phyloP scores from a whole-genome alignment of 2,797 vertebrate species.

The Enteromius thamalakanensis region DNA sequence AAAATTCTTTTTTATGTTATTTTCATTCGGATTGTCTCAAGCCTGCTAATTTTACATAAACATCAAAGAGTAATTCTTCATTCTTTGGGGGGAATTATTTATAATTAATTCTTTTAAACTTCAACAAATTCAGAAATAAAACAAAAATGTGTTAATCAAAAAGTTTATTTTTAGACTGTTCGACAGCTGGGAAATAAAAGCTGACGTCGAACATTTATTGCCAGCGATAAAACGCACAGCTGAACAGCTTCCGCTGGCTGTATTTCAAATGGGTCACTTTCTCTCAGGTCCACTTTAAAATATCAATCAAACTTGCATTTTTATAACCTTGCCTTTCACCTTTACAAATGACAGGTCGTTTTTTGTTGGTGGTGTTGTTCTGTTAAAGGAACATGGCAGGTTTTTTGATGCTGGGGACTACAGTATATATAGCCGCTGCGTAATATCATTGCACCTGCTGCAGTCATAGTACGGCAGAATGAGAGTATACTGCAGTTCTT shows the following conservation, averaged over 20 bases:
- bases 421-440: no score
- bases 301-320: background rate
- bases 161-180: conserved; percentile 5
- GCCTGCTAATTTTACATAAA: conserved; percentile 38
- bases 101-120: conserved; percentile 39
- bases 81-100: conserved; percentile 29
- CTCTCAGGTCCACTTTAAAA: conserved; percentile 3
- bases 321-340: background rate
- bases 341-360: background rate
- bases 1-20: conserved; percentile 27
- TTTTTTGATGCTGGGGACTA: no score
- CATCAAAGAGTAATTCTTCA: conserved; percentile 50
- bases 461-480: no score
- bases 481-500: no score
- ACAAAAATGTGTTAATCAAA: conserved; percentile 2
- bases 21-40: conserved; percentile 6
- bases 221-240: conserved; percentile 26
- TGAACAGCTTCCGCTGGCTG: background rate
- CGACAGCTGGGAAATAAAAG: conserved; percentile 28
- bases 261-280: conserved; percentile 32
- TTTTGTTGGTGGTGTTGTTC: background rate
- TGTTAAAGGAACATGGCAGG: background rate
- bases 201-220: conserved; percentile 12
- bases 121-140: conserved; percentile 38
- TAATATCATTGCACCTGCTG: no score